These are phyloP conservation scores for Cephus runcator DNA, from an alignment of 2,888 invertebrate genomes.

Conservation along the genomic window DNA sequence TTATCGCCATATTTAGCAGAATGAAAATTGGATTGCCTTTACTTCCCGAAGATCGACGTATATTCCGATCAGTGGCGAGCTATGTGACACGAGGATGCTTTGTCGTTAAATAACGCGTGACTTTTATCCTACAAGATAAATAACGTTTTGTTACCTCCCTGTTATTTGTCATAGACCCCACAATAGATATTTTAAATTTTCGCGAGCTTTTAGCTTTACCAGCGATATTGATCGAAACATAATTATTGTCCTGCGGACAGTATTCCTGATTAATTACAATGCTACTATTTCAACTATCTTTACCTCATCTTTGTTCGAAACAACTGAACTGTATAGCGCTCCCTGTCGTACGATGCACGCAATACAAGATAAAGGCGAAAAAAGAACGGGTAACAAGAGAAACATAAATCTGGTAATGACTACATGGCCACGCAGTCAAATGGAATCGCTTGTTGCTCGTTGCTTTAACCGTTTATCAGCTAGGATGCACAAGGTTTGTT, in stretches of 20 bases:
- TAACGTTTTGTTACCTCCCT: conserved; percentile 16
- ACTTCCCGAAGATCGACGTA: conserved; percentile 61
- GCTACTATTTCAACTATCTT: neutral
- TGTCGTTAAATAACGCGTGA: conserved; percentile 52
- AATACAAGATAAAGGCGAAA: neutral
- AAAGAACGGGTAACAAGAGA: neutral
- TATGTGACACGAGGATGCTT: conserved; percentile 49
- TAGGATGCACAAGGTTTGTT: conserved; percentile 56
- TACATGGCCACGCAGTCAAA: conserved; percentile 5
- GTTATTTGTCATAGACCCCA: no score
- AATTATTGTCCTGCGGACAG: neutral
- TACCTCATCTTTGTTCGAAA: neutral
- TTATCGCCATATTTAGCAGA: conserved; percentile 48
- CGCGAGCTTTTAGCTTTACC: neutral
- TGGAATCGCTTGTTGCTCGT: conserved; percentile 39
- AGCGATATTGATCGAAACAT: neutral
- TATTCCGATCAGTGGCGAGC: conserved; percentile 58
- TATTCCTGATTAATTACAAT: neutral
- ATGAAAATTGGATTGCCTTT: conserved; percentile 61
- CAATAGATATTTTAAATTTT: neutral
- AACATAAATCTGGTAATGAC: neutral
- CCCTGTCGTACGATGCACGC: neutral
- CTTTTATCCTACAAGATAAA: conserved; percentile 48
- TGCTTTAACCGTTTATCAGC: conserved; percentile 53
- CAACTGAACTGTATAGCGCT: neutral